Percentiles rank a stretch among this genome's conserved stretches.
Conservation (phyloP, 2,888 invertebrate genomes). For the Hoplodrina blanda region DNA sequence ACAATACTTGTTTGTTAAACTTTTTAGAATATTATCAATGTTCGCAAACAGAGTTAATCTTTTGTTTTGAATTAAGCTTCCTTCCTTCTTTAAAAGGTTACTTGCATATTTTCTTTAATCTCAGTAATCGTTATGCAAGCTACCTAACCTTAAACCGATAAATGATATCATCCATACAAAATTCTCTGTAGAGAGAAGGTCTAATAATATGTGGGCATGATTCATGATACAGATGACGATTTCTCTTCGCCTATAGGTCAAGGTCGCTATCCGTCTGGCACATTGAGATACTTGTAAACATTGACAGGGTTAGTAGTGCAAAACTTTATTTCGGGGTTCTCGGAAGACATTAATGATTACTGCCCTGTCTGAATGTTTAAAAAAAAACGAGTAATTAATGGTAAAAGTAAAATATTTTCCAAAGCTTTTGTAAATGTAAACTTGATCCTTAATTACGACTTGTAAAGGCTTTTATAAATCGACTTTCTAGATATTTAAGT, state of each 20-base stretch:
- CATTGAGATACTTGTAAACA: constrained; percentile 52
- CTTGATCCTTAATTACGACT: constrained; percentile 41
- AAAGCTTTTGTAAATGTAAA: constrained; percentile 18
- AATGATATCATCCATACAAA: constrained; percentile 55
- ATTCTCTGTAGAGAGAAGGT: constrained; percentile 57
- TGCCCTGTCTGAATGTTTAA: not conserved
- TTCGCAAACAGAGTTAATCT: constrained; percentile 36
- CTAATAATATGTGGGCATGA: constrained; percentile 60
- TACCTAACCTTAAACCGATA: constrained; percentile 33
- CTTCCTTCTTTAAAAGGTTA: constrained; percentile 5
- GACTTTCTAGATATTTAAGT: constrained; percentile 58
- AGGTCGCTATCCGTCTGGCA: constrained; percentile 79
- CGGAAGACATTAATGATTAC: not conserved
- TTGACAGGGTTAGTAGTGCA: constrained; percentile 67
- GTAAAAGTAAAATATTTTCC: constrained; percentile 8
- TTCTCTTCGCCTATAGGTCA: constrained; percentile 84
- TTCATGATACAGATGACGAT: constrained; percentile 82
- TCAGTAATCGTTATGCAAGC: constrained; percentile 45
- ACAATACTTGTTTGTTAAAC: constrained; percentile 57
- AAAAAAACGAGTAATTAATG: constrained; percentile 7
- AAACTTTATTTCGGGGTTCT: constrained; percentile 45
- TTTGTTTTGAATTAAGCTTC: constrained; percentile 33
- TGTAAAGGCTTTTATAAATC: constrained; percentile 31
- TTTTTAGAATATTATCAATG: constrained; percentile 42
- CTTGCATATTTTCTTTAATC: constrained; percentile 17